Base-by-base conservation (phyloP, 2,888 invertebrate genomes). In the Latheticus oryzae region DNA sequence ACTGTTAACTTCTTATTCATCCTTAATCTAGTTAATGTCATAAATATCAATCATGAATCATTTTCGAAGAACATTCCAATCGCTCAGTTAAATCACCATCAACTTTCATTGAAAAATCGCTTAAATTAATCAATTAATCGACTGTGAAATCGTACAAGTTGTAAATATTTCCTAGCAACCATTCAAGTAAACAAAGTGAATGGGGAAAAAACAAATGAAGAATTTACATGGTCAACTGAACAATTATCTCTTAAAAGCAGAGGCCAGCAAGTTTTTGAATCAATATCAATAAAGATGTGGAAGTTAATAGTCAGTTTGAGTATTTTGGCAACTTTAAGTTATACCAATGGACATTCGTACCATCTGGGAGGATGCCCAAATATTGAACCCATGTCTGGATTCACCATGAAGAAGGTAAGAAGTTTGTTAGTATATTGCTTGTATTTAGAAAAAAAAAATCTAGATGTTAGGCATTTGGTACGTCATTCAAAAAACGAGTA, bases 391-490 rank as follows among this genome's bases (percentile, higher is more conserved):
- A 83, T 88, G 83, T 78, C 82, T 0, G 84, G 84, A 48, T 92
- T 93, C 73, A 83, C 88, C 56, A 91, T 91, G 87, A 85, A 83
- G 61, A 84, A 81, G 83, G 92, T 91, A 80, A 80, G 80, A 35
- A 52, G n/a, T n/a, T n/a, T n/a, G 21, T 48, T 26, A 5, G 1
- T 7, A 5, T 35, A 7, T 13, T 4, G 17, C 9, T 28, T n/a
- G 15, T 3, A 15, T 9, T 11, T 1, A 3, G 13, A n/a, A n/a
- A n/a, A n/a, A n/a, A n/a, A n/a, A n/a, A n/a, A n/a, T 79, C 38
- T 78, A 92, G 91, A 83, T 92, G 77, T 77, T 91, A 54, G 92
- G 92, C 0, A 77, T 87, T 8, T 93, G 92, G 92, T 90, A 88
- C 76, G 91, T 88, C 7, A 84, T 92, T 24, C 89, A 91, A 77